phyloP scores from a whole-genome alignment of 2,888 invertebrate species.

The Ectemnius cavifrons region DNA sequence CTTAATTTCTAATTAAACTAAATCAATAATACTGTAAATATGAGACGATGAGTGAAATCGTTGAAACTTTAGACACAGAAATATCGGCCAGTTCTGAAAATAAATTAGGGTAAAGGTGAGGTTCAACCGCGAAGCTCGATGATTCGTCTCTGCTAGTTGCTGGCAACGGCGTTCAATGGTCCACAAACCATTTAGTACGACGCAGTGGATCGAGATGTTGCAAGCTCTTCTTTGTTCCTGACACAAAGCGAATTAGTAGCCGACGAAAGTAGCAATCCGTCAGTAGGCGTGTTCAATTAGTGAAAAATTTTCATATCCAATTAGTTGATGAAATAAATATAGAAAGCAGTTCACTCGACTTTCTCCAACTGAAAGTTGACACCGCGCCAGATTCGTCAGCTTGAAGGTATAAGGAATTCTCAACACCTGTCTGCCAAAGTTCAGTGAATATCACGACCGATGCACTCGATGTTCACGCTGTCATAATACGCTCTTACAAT shows the following conservation, averaged over 20 bases:
- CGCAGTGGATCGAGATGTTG: constrained; percentile 34
- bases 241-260: neutral
- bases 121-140: constrained; percentile 54
- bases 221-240: constrained; percentile 5
- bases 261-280: constrained; percentile 12
- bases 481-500: too few species aligned
- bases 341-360: too few species aligned
- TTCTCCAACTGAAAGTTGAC: neutral
- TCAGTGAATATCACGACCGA: too few species aligned
- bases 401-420: neutral
- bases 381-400: neutral
- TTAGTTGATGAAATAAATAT: too few species aligned
- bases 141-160: constrained; percentile 33
- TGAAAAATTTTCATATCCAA: too few species aligned
- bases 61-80: constrained; percentile 25
- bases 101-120: constrained; percentile 62
- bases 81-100: constrained; percentile 55
- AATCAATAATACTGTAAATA: too few species aligned
- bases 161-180: constrained; percentile 54
- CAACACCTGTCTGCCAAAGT: too few species aligned
- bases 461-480: too few species aligned
- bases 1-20: too few species aligned
- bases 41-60: too few species aligned
- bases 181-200: constrained; percentile 51
- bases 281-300: neutral